These are phyloP conservation scores for Phylloscopus whistleri DNA, from an alignment of 2,113 vertebrate genomes.

Conservation along the genomic window DNA sequence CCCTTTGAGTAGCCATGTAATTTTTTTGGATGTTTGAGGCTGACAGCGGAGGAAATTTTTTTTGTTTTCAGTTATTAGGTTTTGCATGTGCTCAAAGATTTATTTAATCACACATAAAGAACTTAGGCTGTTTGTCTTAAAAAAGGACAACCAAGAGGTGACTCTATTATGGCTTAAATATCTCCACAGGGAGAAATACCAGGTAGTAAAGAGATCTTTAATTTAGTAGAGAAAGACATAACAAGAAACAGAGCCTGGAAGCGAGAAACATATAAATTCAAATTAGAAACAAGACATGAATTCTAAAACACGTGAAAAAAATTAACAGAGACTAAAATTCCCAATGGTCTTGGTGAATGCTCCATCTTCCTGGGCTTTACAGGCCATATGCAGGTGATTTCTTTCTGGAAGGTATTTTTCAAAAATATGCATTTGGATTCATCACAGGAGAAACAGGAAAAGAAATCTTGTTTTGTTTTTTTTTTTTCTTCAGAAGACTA, in stretches of 20 bases:
- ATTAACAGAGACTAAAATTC: neutral
- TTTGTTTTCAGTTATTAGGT: neutral
- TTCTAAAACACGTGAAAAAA: neutral
- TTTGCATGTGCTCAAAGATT: neutral
- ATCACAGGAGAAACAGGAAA: neutral
- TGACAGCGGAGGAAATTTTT: neutral
- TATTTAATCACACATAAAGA: slow-evolving; percentile 32
- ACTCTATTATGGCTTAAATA: slow-evolving; percentile 15
- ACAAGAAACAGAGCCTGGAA: slow-evolving; percentile 24
- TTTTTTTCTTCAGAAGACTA: neutral
- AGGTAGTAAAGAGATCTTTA: slow-evolving; percentile 34
- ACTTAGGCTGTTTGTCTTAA: slow-evolving; percentile 5
- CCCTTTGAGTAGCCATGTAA: neutral
- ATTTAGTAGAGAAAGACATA: slow-evolving; percentile 17
- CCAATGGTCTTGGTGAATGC: neutral
- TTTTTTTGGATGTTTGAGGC: neutral
- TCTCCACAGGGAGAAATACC: slow-evolving; percentile 29
- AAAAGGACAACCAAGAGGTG: slow-evolving; percentile 29
- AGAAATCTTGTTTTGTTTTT: neutral
- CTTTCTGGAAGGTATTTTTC: neutral
- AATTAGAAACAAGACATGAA: slow-evolving; percentile 10
- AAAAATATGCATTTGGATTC: neutral
- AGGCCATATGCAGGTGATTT: neutral
- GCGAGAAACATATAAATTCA: slow-evolving; percentile 1
- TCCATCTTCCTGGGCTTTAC: neutral